phyloP scores from a whole-genome alignment of 2,113 vertebrate species.

The Chaetodon trifascialis region DNA sequence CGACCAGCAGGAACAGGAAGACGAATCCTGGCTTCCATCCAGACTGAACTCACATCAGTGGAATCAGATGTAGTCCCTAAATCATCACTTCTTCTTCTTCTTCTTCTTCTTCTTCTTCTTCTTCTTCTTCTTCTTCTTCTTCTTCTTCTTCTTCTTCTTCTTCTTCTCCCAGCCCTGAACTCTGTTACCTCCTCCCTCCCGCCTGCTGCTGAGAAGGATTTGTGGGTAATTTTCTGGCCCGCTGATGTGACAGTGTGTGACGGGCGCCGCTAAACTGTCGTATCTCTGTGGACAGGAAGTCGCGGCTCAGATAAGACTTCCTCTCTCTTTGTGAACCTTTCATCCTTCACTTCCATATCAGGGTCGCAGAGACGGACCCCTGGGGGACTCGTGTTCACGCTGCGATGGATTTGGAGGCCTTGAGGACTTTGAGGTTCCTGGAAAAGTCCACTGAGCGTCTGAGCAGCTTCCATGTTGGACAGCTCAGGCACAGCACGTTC shows the following conservation, averaged over 20 bases:
- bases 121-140: background rate
- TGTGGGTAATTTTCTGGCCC: constrained; percentile 74
- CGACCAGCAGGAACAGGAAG: too few relatives aligned
- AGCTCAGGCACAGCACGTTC: too few relatives aligned
- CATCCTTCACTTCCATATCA: background rate
- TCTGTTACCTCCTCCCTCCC: constrained; percentile 47
- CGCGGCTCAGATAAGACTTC: constrained; percentile 66
- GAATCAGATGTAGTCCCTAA: background rate
- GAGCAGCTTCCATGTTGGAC: too few relatives aligned
- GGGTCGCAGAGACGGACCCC: background rate
- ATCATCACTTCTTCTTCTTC: background rate
- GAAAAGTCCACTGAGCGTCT: constrained; percentile 7
- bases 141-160: background rate
- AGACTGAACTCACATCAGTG: background rate
- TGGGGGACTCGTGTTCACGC: constrained; percentile 7
- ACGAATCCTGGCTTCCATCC: too few relatives aligned
- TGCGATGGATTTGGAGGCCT: background rate
- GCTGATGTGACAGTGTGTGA: constrained; percentile 67
- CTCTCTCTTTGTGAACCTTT: constrained; percentile 15
- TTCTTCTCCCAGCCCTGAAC: too few relatives aligned
- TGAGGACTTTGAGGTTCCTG: background rate
- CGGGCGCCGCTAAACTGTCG: constrained; percentile 68
- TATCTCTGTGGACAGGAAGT: constrained; percentile 72
- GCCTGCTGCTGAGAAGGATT: constrained; percentile 51
- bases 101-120: background rate